Conservation (phyloP, 2,888 invertebrate genomes). For the Tetragonula carbonaria region DNA sequence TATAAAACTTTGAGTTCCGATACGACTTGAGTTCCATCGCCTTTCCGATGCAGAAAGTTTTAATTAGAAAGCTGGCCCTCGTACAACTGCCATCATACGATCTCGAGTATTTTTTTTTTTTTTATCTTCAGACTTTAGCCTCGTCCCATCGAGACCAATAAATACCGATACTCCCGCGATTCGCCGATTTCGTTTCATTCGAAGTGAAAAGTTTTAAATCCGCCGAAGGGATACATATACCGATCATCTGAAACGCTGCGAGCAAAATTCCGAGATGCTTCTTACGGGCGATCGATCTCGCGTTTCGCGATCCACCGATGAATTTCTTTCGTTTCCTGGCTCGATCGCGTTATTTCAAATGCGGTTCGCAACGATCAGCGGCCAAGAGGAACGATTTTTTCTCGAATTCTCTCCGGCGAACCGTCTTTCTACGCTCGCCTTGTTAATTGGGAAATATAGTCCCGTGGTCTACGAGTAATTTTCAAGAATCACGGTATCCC, state of each 20-base stretch:
- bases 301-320: background rate
- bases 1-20: slow-evolving; percentile 24
- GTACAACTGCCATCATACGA: slow-evolving; percentile 17
- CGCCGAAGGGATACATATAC: background rate
- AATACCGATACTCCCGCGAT: slow-evolving; percentile 26
- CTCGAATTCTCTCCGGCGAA: slow-evolving; percentile 31
- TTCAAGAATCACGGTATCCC: slow-evolving; percentile 67
- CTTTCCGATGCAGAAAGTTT: slow-evolving; percentile 53
- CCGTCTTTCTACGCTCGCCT: slow-evolving; percentile 26
- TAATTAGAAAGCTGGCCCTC: slow-evolving; percentile 65
- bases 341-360: slow-evolving; percentile 24
- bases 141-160: slow-evolving; percentile 36
- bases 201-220: slow-evolving; percentile 13
- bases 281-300: slow-evolving; percentile 6
- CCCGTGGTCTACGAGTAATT: slow-evolving; percentile 68
- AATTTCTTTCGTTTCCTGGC: background rate
- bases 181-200: slow-evolving; percentile 46
- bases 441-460: slow-evolving; percentile 72
- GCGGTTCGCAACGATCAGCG: background rate
- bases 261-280: background rate
- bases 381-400: slow-evolving; percentile 5
- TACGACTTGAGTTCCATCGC: slow-evolving; percentile 22
- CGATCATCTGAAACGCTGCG: background rate
- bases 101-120: slow-evolving; percentile 6
- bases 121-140: slow-evolving; percentile 4